Conservation (phyloP, 2,888 invertebrate genomes). For the Aphidius colemani region DNA sequence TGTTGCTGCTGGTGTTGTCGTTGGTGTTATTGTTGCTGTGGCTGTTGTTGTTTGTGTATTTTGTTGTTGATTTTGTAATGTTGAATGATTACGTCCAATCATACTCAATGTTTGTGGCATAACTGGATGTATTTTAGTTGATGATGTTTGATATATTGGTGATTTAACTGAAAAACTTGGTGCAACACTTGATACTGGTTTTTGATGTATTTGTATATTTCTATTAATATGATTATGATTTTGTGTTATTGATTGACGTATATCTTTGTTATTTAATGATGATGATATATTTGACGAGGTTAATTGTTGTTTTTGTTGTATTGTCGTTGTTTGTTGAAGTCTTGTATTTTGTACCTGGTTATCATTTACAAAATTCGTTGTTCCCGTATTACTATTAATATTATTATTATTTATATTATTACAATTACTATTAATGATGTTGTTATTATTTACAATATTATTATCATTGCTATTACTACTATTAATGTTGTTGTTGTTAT, state of each 20-base stretch:
- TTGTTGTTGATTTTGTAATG: constrained; percentile 36
- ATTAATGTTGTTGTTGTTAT: constrained; percentile 33
- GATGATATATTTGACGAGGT: constrained; percentile 60
- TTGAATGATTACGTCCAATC: constrained; percentile 50
- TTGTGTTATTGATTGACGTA: constrained; percentile 25
- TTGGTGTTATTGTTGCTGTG: constrained; percentile 37
- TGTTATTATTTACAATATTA: constrained; percentile 40
- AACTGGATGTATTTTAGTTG: constrained; percentile 80
- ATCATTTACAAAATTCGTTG: constrained; percentile 54
- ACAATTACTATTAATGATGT: constrained; percentile 36
- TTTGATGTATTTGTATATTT: constrained; percentile 66
- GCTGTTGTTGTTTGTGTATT: constrained; percentile 30
- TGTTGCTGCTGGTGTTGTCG: constrained; percentile 21
- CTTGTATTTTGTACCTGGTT: constrained; percentile 61
- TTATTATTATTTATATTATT: constrained; percentile 60
- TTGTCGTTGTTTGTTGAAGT: constrained; percentile 51
- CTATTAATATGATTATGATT: constrained; percentile 48
- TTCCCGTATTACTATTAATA: constrained; percentile 60
- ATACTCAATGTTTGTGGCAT: constrained; percentile 73
- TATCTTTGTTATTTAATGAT: constrained; percentile 34
- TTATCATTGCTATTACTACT: constrained; percentile 40
- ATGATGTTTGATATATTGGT: constrained; percentile 79
- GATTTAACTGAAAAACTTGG: constrained; percentile 72
- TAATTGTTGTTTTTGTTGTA: constrained; percentile 64
- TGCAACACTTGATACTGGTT: constrained; percentile 86